phyloP scores from a whole-genome alignment of 2,888 invertebrate genomes.

The Meliscaeva auricollis region DNA sequence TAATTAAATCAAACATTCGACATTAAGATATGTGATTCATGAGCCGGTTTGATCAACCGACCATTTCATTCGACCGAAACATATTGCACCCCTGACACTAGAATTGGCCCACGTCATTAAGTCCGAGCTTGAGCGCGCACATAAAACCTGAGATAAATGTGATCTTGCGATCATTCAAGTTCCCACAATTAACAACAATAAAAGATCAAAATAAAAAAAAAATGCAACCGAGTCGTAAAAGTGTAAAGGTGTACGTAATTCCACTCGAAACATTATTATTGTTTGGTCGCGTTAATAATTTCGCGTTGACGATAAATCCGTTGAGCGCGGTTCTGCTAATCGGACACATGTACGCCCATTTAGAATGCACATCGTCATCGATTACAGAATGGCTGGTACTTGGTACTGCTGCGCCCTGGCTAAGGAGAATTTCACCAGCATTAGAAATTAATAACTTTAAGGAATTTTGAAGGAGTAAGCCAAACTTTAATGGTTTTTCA shows the following conservation, averaged over 20 bases:
- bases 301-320: slow-evolving; percentile 45
- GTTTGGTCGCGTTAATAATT: slow-evolving; percentile 67
- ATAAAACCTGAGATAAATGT: slow-evolving; percentile 53
- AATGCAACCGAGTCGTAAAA: slow-evolving; percentile 31
- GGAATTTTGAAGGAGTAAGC: too few species aligned
- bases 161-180: slow-evolving; percentile 59
- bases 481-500: too few species aligned
- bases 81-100: slow-evolving; percentile 58
- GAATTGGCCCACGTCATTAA: slow-evolving; percentile 53
- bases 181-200: slow-evolving; percentile 73
- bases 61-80: neutral
- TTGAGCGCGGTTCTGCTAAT: slow-evolving; percentile 45
- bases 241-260: slow-evolving; percentile 22
- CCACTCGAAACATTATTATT: slow-evolving; percentile 46
- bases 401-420: neutral
- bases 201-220: slow-evolving; percentile 46
- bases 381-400: neutral
- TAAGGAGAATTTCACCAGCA: slow-evolving; percentile 4
- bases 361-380: slow-evolving; percentile 65
- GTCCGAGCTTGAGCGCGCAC: slow-evolving; percentile 42
- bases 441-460: too few species aligned
- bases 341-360: slow-evolving; percentile 72
- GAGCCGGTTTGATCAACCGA: slow-evolving; percentile 40
- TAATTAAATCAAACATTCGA: slow-evolving; percentile 43
- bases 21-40: slow-evolving; percentile 59